A percentile compares a stretch with the other conserved stretches of the same genome.
Evolutionary conservation across 2,888 invertebrate genomes (phyloP).

Genomic region (Conchocele bisecta): DNA sequence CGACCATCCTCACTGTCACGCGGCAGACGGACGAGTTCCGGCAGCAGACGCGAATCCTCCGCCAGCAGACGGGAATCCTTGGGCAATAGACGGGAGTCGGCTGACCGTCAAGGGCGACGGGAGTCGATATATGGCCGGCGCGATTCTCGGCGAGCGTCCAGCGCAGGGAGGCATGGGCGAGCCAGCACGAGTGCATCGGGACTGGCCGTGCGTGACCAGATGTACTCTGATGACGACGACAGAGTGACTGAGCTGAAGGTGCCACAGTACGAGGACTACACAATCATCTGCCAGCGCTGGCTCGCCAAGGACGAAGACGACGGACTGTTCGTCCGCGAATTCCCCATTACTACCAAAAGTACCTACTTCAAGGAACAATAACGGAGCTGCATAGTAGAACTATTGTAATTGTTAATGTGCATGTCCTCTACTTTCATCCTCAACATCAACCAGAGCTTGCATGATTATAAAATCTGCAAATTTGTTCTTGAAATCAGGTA

Average conservation of each 20-base stretch:
- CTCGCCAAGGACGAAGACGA: conserved; percentile 77
- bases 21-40: conserved; percentile 37
- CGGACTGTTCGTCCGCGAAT: conserved; percentile 68
- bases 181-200: conserved; percentile 53
- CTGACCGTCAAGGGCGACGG: no score
- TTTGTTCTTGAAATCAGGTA: no score
- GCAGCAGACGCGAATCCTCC: conserved; percentile 9
- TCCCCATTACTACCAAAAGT: conserved; percentile 55
- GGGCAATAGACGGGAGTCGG: conserved; percentile 5
- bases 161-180: conserved; percentile 15
- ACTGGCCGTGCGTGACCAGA: conserved; percentile 32
- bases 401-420: no score
- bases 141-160: neutral
- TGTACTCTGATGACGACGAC: conserved; percentile 55
- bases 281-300: conserved; percentile 77
- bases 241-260: conserved; percentile 48
- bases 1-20: neutral
- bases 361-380: conserved; percentile 56
- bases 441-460: no score
- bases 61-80: conserved; percentile 8
- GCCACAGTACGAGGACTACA: conserved; percentile 74
- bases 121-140: no score
- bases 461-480: no score
- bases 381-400: no score
- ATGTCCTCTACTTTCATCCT: no score